Percentiles rank a stretch among this genome's conserved stretches.
Evolutionary conservation across 2,888 invertebrate genomes (phyloP).

Genomic region (Chydorus sphaericus): DNA sequence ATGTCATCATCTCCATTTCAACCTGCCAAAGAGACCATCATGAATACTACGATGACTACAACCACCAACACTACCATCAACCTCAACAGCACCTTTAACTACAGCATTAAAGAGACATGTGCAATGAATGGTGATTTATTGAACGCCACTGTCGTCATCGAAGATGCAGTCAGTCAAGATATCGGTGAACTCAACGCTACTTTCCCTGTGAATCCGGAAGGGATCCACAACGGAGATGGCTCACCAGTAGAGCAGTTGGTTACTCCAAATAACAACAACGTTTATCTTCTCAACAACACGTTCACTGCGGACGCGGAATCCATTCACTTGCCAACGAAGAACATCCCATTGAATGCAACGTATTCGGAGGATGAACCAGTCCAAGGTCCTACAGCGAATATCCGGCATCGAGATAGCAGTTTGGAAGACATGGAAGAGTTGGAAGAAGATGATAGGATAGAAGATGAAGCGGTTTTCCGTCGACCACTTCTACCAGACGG

Average conservation of each 20-base stretch:
- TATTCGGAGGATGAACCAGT: neutral
- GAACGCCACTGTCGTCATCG: constrained; percentile 2
- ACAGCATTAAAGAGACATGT: neutral
- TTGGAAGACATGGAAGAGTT: neutral
- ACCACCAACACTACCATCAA: neutral
- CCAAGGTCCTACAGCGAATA: neutral
- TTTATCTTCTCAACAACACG: neutral
- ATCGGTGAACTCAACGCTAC: neutral
- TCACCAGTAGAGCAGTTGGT: neutral
- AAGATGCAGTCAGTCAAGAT: neutral
- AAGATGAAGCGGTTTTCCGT: neutral
- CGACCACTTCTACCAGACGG: neutral
- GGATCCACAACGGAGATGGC: too few relatives aligned
- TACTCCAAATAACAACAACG: neutral
- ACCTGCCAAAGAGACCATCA: too few relatives aligned
- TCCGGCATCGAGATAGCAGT: neutral
- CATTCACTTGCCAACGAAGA: neutral
- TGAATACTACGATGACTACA: neutral
- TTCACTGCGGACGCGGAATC: neutral
- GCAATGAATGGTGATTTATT: neutral
- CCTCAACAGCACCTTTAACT: neutral
- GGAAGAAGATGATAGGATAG: neutral
- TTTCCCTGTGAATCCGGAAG: neutral
- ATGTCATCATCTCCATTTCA: neutral
- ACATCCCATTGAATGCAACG: neutral